Evolutionary conservation across 2,797 vertebrate species (phyloP).

Genomic region (Galago senegalensis): DNA sequence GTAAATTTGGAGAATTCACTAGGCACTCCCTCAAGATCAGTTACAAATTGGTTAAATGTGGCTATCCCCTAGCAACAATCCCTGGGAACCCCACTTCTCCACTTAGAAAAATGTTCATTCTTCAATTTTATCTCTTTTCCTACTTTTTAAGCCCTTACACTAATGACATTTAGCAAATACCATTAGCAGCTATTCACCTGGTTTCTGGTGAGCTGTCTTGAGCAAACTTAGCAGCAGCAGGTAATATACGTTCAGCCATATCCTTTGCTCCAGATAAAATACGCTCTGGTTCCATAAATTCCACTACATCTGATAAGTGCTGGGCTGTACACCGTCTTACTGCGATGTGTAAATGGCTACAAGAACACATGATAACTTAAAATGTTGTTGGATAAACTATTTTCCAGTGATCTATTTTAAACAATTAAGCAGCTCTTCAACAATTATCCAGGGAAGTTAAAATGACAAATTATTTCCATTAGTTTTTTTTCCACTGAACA

Average conservation of each 20-base stretch:
- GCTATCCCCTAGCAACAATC: not conserved
- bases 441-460: not conserved
- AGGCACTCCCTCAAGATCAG: conserved; percentile 42
- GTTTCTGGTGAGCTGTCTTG: conserved; percentile 96
- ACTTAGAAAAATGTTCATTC: conserved; percentile 67
- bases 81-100: not conserved
- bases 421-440: conserved; percentile 41
- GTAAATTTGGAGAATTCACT: conserved; percentile 74
- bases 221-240: conserved; percentile 92
- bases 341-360: conserved; percentile 93
- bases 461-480: conserved; percentile 55
- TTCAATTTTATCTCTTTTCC: conserved; percentile 25
- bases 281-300: conserved; percentile 93
- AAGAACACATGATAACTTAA: not conserved
- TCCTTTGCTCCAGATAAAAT: conserved; percentile 92
- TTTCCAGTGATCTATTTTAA: conserved; percentile 38
- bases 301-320: conserved; percentile 92
- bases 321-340: conserved; percentile 95
- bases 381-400: not conserved
- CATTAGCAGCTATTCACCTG: conserved; percentile 89
- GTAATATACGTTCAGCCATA: conserved; percentile 92
- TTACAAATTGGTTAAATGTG: conserved; percentile 50
- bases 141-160: conserved; percentile 44
- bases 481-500: not conserved
- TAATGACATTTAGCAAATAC: not conserved